phyloP scores from a whole-genome alignment of 2,113 vertebrate genomes.

The Chamaea fasciata region DNA sequence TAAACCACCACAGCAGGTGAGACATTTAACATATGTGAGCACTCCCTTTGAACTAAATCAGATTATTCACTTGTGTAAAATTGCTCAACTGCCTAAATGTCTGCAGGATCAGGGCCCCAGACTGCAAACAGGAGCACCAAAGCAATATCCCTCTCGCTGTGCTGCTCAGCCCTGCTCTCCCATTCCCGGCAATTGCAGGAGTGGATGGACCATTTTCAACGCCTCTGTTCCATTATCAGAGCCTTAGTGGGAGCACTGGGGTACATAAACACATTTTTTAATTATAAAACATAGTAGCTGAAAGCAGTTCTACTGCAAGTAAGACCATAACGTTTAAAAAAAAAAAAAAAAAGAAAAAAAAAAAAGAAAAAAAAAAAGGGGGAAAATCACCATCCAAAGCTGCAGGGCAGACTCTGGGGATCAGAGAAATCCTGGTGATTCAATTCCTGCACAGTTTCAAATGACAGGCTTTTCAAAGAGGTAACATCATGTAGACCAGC shows the following conservation, averaged over 20 bases:
- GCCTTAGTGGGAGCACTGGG: conserved; percentile 32
- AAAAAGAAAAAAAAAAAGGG: neutral
- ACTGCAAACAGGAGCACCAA: conserved; percentile 33
- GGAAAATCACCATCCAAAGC: neutral
- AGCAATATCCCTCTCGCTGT: conserved; percentile 67
- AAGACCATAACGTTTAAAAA: neutral
- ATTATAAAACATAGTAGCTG: conserved; percentile 50
- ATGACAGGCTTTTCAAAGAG: neutral
- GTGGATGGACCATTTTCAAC: neutral
- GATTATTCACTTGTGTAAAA: conserved; percentile 61
- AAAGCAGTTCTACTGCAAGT: neutral
- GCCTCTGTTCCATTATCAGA: conserved; percentile 3
- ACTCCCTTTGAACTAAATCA: conserved; percentile 54
- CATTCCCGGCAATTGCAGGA: conserved; percentile 45
- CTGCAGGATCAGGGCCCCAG: conserved; percentile 29
- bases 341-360: neutral
- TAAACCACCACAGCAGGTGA: conserved; percentile 30
- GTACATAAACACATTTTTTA: conserved; percentile 53
- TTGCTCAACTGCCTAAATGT: conserved; percentile 38
- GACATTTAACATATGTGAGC: conserved; percentile 31
- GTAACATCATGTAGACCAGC: neutral
- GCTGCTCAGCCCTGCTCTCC: conserved; percentile 30
- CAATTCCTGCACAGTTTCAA: neutral
- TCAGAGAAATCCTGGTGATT: neutral
- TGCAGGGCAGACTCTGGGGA: neutral